Conservation (phyloP, 2,888 invertebrate species). For the Seira sanloemensis region DNA sequence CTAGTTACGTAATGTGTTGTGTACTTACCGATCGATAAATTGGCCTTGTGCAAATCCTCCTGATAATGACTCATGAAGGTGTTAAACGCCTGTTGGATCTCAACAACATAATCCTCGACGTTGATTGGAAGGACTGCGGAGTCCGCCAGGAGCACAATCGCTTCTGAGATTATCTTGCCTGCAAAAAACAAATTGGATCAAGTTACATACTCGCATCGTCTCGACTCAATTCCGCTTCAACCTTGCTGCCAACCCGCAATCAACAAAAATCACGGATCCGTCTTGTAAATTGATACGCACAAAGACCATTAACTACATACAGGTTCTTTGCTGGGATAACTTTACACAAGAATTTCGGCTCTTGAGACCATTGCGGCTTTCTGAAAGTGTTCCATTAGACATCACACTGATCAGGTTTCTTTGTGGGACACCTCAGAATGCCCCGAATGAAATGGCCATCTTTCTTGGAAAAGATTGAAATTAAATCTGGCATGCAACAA, state of each 20-base stretch:
- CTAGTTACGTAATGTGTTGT: too few relatives aligned
- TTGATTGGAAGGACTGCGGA: constrained; percentile 73
- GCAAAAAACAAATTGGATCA: constrained; percentile 12
- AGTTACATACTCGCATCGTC: background rate
- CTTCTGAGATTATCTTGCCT: constrained; percentile 71
- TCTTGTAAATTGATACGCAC: background rate
- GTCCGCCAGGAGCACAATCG: constrained; percentile 71
- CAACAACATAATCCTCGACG: constrained; percentile 73
- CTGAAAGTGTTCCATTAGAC: too few relatives aligned
- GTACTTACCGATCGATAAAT: constrained; percentile 72
- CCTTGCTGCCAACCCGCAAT: too few relatives aligned
- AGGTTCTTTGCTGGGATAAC: background rate
- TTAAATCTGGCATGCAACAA: too few relatives aligned
- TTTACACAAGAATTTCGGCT: too few relatives aligned
- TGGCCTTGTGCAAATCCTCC: constrained; percentile 72
- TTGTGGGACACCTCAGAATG: too few relatives aligned
- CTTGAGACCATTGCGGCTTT: background rate
- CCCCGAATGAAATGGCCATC: too few relatives aligned
- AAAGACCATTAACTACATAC: background rate
- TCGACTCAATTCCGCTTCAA: background rate
- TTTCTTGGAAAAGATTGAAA: too few relatives aligned
- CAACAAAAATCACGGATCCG: background rate
- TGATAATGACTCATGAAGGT: constrained; percentile 72
- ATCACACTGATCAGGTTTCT: too few relatives aligned
- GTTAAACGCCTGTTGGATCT: constrained; percentile 72